Evolutionary conservation across 2,888 invertebrate genomes (phyloP), one percentile per base, ranked within the genome.

Genomic region (Hipparchia semele): DNA sequence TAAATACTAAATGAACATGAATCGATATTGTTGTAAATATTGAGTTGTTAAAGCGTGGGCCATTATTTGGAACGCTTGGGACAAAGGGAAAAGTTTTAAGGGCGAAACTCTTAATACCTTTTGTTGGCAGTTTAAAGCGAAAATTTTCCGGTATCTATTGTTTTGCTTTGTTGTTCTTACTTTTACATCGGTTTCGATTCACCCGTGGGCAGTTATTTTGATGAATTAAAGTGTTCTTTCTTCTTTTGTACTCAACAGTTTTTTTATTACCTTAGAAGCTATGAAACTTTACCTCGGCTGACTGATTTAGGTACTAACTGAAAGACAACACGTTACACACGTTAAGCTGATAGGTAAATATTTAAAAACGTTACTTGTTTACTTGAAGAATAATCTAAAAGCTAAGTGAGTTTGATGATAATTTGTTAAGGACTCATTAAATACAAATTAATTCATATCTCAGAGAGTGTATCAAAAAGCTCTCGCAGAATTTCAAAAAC

Each of bases 1-100:
- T 46, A 65, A 33, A 33, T 53, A 33, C 33, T 65, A 65, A 65
- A 65, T 65, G 65, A 65, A 65, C 65, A 65, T 65, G 53, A 65
- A 65, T 65, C 65, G 65, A 65, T 65, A 65, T 65, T 65, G 53
- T 65, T 65, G 53, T 65, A 65, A 65, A 65, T 65, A 65, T 65
- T 51, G 65, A 65, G 33, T 53, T 65, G 65, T 51, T 53, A 23
- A 58, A 65, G 53, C 65, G 65, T 6, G 4, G 53, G 33, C 53
- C 33, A 53, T 65, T 65, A 65, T 65, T 65, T 33, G 65, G 53
- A 65, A n/a, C 65, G 65, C 53, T 33, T 6, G 65, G 65, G 65
- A 65, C 65, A 65, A 65, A 65, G 65, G 33, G 65, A 39, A 60
- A 65, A 65, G 65, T 65, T 65, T 65, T 65, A 65, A 65, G 65